Conservation (phyloP, 1,140 invertebrate genomes). For the Drosophila biarmipes region DNA sequence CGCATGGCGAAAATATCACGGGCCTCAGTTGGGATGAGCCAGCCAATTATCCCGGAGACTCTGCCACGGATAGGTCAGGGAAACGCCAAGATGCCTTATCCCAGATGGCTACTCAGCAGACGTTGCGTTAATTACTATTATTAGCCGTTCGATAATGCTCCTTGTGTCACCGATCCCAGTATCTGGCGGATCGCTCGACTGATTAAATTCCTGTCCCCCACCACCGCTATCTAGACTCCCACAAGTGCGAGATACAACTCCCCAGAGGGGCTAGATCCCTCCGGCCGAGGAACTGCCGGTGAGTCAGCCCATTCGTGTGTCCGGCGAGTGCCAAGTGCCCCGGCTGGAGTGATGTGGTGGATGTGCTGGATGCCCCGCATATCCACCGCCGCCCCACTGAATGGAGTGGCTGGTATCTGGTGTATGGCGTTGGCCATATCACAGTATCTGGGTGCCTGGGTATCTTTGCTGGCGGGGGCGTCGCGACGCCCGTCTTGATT, state of each 20-base stretch:
- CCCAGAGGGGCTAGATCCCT: not conserved
- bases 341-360: not conserved
- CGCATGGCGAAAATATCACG: not conserved
- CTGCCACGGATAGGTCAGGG: no score
- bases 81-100: no score
- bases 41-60: no score
- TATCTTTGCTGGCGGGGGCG: not conserved
- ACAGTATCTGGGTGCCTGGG: no score
- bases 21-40: not conserved
- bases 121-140: no score
- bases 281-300: not conserved
- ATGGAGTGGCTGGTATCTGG: not conserved
- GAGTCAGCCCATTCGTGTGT: constrained; percentile 36
- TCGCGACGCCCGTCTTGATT: constrained; percentile 15
- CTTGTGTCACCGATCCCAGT: not conserved
- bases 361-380: constrained; percentile 11
- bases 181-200: not conserved
- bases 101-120: no score
- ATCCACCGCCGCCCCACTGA: constrained; percentile 13
- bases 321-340: not conserved
- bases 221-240: not conserved
- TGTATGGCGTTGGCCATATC: no score
- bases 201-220: not conserved
- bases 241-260: not conserved
- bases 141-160: not conserved